phyloP scores from a whole-genome alignment of 2,888 invertebrate genomes.

The Cheilosia pagana region DNA sequence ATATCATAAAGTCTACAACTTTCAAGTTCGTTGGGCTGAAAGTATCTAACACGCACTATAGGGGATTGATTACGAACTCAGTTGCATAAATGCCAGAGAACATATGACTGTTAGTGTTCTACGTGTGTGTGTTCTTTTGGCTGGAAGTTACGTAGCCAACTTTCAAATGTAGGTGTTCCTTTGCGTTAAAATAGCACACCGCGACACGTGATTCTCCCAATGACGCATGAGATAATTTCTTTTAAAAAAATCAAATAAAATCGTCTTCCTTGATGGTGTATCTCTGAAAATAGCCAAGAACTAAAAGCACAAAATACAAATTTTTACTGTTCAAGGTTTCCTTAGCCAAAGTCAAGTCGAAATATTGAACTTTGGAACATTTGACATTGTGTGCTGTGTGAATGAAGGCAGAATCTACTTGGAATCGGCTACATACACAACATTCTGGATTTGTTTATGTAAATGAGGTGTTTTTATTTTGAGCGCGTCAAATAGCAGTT shows the following conservation, averaged over 20 bases:
- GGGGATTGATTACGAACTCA: background rate
- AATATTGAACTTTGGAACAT: slow-evolving; percentile 37
- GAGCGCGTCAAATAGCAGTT: no score
- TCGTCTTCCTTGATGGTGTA: slow-evolving; percentile 3
- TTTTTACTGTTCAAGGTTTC: background rate
- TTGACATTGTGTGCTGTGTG: slow-evolving; percentile 24
- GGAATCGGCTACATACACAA: background rate
- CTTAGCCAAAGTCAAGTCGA: slow-evolving; percentile 36
- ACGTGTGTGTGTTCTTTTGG: background rate
- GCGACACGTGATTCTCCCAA: slow-evolving; percentile 35
- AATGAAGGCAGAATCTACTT: slow-evolving; percentile 1
- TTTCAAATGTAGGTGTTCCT: background rate
- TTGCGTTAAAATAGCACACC: slow-evolving; percentile 9
- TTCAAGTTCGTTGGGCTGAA: slow-evolving; percentile 23
- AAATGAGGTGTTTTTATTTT: no score
- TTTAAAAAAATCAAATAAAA: slow-evolving; percentile 3
- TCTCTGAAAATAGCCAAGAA: background rate
- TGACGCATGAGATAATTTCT: slow-evolving; percentile 20
- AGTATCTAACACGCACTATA: slow-evolving; percentile 24
- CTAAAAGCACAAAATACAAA: background rate
- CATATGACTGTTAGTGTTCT: slow-evolving; percentile 1
- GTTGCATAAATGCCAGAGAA: background rate
- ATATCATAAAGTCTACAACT: background rate
- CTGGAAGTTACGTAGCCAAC: slow-evolving; percentile 10
- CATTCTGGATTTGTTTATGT: background rate